Base-by-base conservation (phyloP, 2,113 vertebrate species). In the Phainopepla nitens region DNA sequence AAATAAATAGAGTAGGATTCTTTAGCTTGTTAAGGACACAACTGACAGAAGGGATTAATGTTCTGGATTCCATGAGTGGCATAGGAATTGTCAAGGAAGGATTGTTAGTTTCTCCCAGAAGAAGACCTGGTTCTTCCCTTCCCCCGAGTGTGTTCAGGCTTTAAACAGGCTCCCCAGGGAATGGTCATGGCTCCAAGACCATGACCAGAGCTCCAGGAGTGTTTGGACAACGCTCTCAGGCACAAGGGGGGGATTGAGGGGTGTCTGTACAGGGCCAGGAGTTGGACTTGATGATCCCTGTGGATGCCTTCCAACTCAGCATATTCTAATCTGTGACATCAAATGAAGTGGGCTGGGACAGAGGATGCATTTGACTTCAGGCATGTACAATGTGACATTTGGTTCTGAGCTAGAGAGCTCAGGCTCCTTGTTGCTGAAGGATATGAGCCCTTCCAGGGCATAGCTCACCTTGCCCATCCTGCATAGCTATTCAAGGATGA, bases 271-370 rank as follows among this genome's bases (percentile, higher is more conserved):
- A 56, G 29, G 15, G 12, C 11, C 22, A 39, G 50, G 23, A 7
- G 18, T 0, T 47, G 41, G 23, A 47, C 9, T 73, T 1, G 0
- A 10, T 62, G 17, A 54, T 47, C n/a, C 41, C 1, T 49, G 41
- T 39, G 19, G 8, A 12, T 65, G 5, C n/a, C 23, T 41, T 23
- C 70, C 82, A 49, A 49, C 8, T 56, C n/a, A 57, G 35, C 6
- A 25, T 16, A 20, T 35, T 49, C n/a, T 41, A 13, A 15, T 75
- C 50, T 57, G 47, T 78, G 64, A 21, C 19, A 21, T 24, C 6
- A 65, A 8, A 36, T 83, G 19, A 78, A 79, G 41, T 11, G 10
- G 28, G 3, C 27, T 60, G 44, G 18, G 33, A 21, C 11, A 56
- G 35, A 79, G 15, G 28, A 31, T 0, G 0, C 8, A 15, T 41